phyloP scores from a whole-genome alignment of 2,888 invertebrate genomes.

The Drosophila niveifrons region DNA sequence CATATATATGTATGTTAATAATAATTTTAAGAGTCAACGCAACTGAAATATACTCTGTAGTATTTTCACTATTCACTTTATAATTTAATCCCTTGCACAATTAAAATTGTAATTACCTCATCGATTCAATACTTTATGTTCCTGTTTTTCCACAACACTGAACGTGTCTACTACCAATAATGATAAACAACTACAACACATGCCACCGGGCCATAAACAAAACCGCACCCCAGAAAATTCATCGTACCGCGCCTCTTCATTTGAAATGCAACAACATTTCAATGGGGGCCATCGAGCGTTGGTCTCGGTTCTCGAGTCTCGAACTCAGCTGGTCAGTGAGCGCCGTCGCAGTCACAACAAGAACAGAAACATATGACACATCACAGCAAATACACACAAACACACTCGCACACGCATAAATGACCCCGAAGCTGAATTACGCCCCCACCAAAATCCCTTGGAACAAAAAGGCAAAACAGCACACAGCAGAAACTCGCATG shows the following conservation, averaged over 20 bases:
- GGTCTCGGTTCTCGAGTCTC: too few relatives aligned
- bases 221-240: constrained; percentile 62
- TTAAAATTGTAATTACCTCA: too few relatives aligned
- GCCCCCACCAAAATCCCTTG: constrained; percentile 7
- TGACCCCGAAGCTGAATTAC: constrained; percentile 57
- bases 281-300: neutral
- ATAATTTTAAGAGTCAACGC: neutral
- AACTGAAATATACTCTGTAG: neutral
- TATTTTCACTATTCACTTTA: neutral
- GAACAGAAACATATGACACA: constrained; percentile 68
- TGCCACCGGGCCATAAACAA: constrained; percentile 45
- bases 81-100: neutral
- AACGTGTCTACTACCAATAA: constrained; percentile 16
- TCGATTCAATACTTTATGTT: too few relatives aligned
- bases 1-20: neutral
- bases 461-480: constrained; percentile 23
- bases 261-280: constrained; percentile 32
- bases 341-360: constrained; percentile 45
- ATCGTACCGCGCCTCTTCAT: constrained; percentile 8
- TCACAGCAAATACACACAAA: constrained; percentile 20
- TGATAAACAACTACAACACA: constrained; percentile 27
- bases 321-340: constrained; percentile 48
- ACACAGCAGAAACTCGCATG: constrained; percentile 68
- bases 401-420: constrained; percentile 11
- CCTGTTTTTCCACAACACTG: neutral